Evolutionary conservation across 2,113 vertebrate genomes (phyloP).

Genomic region (Brachyhypopomus occidentalis): DNA sequence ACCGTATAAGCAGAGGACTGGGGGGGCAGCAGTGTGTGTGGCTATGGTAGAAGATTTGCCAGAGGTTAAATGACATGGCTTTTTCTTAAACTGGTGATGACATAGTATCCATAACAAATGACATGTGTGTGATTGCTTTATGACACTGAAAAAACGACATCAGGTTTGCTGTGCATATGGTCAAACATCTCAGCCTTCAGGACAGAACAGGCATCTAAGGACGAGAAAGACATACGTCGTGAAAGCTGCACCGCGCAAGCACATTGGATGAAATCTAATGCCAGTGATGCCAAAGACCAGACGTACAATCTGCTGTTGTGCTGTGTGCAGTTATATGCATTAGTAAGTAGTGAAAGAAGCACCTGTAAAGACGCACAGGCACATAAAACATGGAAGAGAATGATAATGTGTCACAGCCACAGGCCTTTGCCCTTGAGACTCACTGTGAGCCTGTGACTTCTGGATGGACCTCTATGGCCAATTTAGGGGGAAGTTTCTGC

Average conservation of each 20-base stretch:
- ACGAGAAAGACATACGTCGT: background rate
- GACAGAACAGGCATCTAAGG: background rate
- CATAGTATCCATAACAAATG: slow-evolving; percentile 44
- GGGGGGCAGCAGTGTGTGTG: slow-evolving; percentile 66
- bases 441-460: slow-evolving; percentile 32
- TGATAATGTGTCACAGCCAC: slow-evolving; percentile 40
- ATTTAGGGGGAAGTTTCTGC: slow-evolving; percentile 42
- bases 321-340: slow-evolving; percentile 8
- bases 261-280: background rate
- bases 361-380: slow-evolving; percentile 20
- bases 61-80: slow-evolving; percentile 44
- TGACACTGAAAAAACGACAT: background rate
- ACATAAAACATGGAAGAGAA: slow-evolving; percentile 45
- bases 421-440: slow-evolving; percentile 46
- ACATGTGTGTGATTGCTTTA: slow-evolving; percentile 30
- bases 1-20: slow-evolving; percentile 83
- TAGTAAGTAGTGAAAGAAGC: background rate
- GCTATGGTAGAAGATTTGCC: slow-evolving; percentile 80
- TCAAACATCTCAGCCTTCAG: background rate
- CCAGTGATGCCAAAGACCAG: slow-evolving; percentile 5
- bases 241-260: background rate
- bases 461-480: slow-evolving; percentile 47
- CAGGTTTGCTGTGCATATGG: background rate
- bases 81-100: slow-evolving; percentile 41
- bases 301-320: background rate